Percentiles rank a stretch among this genome's conserved stretches.
Evolutionary conservation across 2,797 vertebrate species (phyloP).

Genomic region (Sebastes dallii): DNA sequence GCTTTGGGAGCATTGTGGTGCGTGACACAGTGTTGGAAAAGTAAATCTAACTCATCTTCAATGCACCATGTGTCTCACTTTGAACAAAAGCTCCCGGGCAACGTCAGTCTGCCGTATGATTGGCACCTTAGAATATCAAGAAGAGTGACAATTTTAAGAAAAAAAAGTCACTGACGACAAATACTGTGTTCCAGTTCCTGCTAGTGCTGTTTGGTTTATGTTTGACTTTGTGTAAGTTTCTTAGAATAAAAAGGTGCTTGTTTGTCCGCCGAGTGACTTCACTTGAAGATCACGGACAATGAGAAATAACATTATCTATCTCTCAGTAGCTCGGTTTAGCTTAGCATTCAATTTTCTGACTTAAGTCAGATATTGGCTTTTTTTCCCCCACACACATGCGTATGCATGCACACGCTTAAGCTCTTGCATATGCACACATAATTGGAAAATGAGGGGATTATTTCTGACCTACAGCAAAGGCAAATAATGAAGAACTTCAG

Average conservation of each 20-base stretch:
- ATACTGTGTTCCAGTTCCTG: slow-evolving; percentile 51
- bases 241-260: slow-evolving; percentile 59
- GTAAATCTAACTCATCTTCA: slow-evolving; percentile 47
- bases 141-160: slow-evolving; percentile 29
- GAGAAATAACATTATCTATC: slow-evolving; percentile 57
- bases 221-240: slow-evolving; percentile 21
- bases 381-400: slow-evolving; percentile 66
- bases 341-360: slow-evolving; percentile 63
- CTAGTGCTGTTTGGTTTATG: slow-evolving; percentile 49
- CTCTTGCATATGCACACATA: slow-evolving; percentile 74
- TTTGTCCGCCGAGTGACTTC: slow-evolving; percentile 48
- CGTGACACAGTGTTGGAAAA: slow-evolving; percentile 61
- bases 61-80: slow-evolving; percentile 39
- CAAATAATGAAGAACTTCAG: slow-evolving; percentile 66
- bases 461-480: slow-evolving; percentile 72
- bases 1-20: slow-evolving; percentile 52
- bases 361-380: slow-evolving; percentile 64
- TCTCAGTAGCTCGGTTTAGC: slow-evolving; percentile 63
- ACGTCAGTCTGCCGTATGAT: slow-evolving; percentile 34
- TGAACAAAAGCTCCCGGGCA: slow-evolving; percentile 38
- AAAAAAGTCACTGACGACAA: slow-evolving; percentile 37
- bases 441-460: slow-evolving; percentile 59
- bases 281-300: slow-evolving; percentile 45
- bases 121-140: slow-evolving; percentile 32
- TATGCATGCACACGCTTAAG: slow-evolving; percentile 77